phyloP scores from a whole-genome alignment of 2,797 vertebrate species.

The Sebastolobus alascanus region DNA sequence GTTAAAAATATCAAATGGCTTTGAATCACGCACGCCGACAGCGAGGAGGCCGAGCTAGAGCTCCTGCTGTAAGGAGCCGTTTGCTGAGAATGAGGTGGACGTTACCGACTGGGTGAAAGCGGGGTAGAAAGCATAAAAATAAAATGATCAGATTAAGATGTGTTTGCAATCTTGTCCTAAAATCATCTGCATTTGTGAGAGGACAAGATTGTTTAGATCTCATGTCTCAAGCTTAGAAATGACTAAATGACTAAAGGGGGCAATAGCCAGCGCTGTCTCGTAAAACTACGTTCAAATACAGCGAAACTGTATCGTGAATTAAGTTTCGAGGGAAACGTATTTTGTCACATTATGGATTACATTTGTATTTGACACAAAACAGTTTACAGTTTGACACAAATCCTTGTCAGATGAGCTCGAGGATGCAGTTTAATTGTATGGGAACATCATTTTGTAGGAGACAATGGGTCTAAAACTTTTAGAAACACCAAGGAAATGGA shows the following conservation, averaged over 20 bases:
- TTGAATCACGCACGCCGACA: neutral
- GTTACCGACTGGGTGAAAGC: neutral
- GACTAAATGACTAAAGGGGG: neutral
- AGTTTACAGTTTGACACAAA: too few relatives aligned
- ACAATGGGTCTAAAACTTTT: neutral
- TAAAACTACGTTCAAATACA: too few relatives aligned
- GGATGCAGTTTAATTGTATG: too few relatives aligned
- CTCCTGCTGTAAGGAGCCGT: constrained; percentile 9
- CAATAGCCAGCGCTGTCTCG: neutral
- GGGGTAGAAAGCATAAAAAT: neutral
- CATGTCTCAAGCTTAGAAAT: neutral
- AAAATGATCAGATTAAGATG: too few relatives aligned
- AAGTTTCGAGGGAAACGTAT: too few relatives aligned
- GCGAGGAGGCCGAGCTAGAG: neutral
- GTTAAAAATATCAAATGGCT: constrained; percentile 7
- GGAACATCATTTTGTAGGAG: too few relatives aligned
- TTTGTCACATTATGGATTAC: too few relatives aligned
- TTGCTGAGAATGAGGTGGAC: neutral
- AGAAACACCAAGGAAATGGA: neutral
- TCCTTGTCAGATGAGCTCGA: too few relatives aligned
- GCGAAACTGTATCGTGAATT: too few relatives aligned
- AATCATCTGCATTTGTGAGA: neutral
- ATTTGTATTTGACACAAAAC: too few relatives aligned
- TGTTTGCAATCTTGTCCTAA: neutral
- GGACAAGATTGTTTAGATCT: neutral